Percentiles rank a stretch among this genome's conserved stretches.
Evolutionary conservation across 1,140 invertebrate genomes (phyloP).

Genomic region (Lanistes nyassanus): DNA sequence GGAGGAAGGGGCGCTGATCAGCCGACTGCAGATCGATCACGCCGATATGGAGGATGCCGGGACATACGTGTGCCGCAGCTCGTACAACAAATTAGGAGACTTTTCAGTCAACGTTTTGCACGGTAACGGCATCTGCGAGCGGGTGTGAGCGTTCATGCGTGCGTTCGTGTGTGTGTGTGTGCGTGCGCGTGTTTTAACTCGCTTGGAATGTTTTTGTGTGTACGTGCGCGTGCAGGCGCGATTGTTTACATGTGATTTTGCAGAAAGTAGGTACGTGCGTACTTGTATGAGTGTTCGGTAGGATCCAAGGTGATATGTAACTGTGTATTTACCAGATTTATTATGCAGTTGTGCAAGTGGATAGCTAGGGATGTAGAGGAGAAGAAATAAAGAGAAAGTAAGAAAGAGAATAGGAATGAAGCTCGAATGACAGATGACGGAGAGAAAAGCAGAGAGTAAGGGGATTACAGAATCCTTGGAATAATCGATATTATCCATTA

Average conservation of each 20-base stretch:
- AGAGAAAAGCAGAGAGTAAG: neutral
- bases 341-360: too few species aligned
- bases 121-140: neutral
- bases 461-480: neutral
- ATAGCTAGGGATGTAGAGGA: too few species aligned
- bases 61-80: conserved; percentile 34
- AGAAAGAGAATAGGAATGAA: neutral
- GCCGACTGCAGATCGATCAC: conserved; percentile 36
- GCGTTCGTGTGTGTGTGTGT: neutral
- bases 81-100: conserved; percentile 20
- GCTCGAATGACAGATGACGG: neutral
- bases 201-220: neutral
- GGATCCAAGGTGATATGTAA: neutral
- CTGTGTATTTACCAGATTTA: neutral
- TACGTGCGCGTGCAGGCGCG: neutral
- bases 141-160: neutral
- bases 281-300: neutral
- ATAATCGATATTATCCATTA: neutral
- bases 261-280: too few species aligned
- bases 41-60: conserved; percentile 37
- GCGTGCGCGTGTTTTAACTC: neutral
- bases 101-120: conserved; percentile 19
- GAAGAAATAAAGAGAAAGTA: neutral
- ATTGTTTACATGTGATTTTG: neutral
- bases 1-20: conserved; percentile 32